Evolutionary conservation across 2,888 invertebrate genomes (phyloP).

Genomic region (Trachelus iudaicus): DNA sequence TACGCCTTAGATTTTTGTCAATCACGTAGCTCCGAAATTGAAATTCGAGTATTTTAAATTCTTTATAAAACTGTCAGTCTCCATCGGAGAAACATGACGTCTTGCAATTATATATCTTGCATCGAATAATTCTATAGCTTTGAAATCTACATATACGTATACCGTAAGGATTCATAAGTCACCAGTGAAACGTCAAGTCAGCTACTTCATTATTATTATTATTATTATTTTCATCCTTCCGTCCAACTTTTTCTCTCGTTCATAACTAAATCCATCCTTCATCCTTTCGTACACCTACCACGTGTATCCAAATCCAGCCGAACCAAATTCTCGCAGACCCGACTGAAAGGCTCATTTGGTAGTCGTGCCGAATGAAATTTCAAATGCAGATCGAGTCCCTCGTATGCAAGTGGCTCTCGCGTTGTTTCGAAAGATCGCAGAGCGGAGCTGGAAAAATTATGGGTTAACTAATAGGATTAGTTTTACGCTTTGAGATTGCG

Average conservation of each 20-base stretch:
- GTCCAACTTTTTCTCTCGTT: no score
- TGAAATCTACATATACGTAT: no score
- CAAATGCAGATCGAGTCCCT: slow-evolving; percentile 47
- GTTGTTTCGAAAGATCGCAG: background rate
- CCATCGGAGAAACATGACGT: background rate
- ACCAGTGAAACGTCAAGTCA: background rate
- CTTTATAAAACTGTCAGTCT: background rate
- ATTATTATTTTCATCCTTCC: background rate
- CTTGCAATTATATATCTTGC: background rate
- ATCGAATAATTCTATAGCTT: no score
- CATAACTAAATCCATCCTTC: no score
- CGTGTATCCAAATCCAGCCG: background rate
- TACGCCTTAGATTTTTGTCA: background rate
- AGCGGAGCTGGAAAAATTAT: background rate
- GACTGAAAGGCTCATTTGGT: slow-evolving; percentile 30
- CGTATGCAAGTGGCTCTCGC: background rate
- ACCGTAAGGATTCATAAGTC: background rate
- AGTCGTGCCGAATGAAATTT: slow-evolving; percentile 54
- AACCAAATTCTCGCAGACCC: background rate
- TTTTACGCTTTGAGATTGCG: background rate
- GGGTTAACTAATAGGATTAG: slow-evolving; percentile 1
- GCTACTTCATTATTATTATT: background rate
- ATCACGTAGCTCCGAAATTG: background rate
- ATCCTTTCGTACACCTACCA: no score
- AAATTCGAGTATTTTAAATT: background rate